A percentile compares a stretch with the other conserved stretches of the same genome.
phyloP scores from a whole-genome alignment of 2,888 invertebrate genomes.

The Aporophyla nigra region DNA sequence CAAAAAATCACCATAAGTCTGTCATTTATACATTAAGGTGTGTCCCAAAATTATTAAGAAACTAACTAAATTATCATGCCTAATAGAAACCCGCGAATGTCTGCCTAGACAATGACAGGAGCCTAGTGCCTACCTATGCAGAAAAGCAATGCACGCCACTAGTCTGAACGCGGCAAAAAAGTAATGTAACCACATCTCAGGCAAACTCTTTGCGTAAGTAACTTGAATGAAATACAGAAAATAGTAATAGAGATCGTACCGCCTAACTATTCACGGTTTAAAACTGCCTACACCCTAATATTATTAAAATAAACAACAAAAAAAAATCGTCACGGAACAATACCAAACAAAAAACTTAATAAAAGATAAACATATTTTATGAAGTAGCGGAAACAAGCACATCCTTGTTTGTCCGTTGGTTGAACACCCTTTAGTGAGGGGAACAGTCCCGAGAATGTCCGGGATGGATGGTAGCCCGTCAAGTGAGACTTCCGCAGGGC shows the following conservation, averaged over 20 bases:
- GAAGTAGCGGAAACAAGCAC: constrained; percentile 44
- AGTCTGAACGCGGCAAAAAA: neutral
- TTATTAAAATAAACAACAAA: neutral
- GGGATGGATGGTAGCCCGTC: constrained; percentile 60
- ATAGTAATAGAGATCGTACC: neutral
- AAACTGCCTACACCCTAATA: neutral
- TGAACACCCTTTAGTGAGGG: constrained; percentile 45
- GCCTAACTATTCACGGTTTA: neutral
- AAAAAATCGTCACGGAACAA: neutral
- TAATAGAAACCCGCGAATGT: too few relatives aligned
- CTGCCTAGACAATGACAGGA: too few relatives aligned
- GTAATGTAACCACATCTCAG: neutral
- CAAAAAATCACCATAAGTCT: too few relatives aligned
- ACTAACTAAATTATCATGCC: too few relatives aligned
- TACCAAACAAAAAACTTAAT: neutral
- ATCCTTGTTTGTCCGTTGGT: constrained; percentile 20
- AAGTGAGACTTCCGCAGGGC: constrained; percentile 64
- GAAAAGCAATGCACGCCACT: too few relatives aligned
- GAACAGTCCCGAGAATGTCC: constrained; percentile 42
- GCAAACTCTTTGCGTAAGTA: neutral
- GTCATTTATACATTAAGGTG: too few relatives aligned
- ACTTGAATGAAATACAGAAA: neutral
- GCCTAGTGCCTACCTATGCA: too few relatives aligned
- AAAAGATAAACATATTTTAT: neutral
- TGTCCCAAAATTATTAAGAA: too few relatives aligned